Percentiles rank a stretch among this genome's conserved stretches.
Conservation (phyloP, 2,113 vertebrate genomes). For the Psittacus erithacus region DNA sequence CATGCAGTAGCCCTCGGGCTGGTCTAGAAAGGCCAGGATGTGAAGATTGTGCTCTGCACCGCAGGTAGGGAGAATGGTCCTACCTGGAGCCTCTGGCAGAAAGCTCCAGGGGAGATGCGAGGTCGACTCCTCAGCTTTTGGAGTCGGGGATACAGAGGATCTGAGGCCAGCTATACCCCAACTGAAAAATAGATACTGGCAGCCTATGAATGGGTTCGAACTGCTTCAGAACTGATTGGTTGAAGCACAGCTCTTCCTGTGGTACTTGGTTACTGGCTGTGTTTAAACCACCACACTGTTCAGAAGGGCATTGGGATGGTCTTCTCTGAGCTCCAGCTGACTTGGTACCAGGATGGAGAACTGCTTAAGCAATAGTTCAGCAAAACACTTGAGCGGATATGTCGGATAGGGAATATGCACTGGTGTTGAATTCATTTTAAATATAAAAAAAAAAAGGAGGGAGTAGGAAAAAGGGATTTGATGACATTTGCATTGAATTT, state of each 20-base stretch:
- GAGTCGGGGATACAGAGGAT: neutral
- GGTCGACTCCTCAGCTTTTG: neutral
- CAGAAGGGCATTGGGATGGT: neutral
- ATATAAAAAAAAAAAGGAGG: rapidly evolving
- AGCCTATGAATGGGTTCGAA: neutral
- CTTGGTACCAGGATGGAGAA: neutral
- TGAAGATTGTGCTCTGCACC: neutral
- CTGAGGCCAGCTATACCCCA: neutral
- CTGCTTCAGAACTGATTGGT: neutral
- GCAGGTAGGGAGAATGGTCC: neutral
- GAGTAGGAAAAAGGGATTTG: neutral
- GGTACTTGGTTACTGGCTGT: neutral
- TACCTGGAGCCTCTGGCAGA: neutral
- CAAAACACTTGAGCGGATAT: neutral
- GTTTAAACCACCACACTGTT: neutral
- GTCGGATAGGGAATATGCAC: neutral
- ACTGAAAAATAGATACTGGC: neutral
- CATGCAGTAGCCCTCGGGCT: neutral
- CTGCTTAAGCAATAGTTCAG: neutral
- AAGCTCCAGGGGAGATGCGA: neutral
- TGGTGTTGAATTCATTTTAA: neutral
- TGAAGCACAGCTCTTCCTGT: neutral
- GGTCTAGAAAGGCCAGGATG: neutral
- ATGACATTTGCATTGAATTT: neutral
- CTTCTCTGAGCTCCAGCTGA: neutral